Percentiles rank a stretch among this genome's conserved stretches.
Conservation (phyloP, 2,797 vertebrate species). For the Craterocephalus amniculus region DNA sequence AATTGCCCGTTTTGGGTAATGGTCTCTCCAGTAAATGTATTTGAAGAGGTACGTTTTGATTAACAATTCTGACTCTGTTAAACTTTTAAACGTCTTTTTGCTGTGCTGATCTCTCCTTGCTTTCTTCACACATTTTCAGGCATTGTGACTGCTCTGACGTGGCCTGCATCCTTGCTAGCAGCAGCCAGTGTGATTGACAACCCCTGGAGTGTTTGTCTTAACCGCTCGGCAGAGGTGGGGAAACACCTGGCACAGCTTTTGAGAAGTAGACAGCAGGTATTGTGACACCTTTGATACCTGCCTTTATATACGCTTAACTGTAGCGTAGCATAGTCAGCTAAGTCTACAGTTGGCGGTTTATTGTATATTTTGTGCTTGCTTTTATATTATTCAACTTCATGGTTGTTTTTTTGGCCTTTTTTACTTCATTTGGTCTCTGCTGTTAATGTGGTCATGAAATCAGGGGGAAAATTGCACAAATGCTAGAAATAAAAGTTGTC, state of each 20-base stretch:
- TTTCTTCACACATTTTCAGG: slow-evolving; percentile 74
- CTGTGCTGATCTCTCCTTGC: not conserved
- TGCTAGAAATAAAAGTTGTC: not conserved
- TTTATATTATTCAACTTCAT: not conserved
- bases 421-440: not conserved
- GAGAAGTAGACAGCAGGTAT: slow-evolving; percentile 92
- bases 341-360: not conserved
- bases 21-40: not conserved
- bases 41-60: not conserved
- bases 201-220: slow-evolving; percentile 96
- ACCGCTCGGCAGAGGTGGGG: slow-evolving; percentile 93
- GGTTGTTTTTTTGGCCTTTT: not conserved
- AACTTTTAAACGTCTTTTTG: not conserved
- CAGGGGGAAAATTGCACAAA: not conserved
- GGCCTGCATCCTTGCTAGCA: slow-evolving; percentile 91
- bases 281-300: not conserved
- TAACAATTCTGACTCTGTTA: not conserved
- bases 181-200: slow-evolving; percentile 94
- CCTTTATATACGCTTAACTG: not conserved
- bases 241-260: slow-evolving; percentile 95
- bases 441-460: slow-evolving; percentile 1
- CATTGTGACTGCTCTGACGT: slow-evolving; percentile 91
- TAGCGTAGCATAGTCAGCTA: not conserved
- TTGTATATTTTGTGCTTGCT: not conserved
- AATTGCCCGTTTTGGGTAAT: not conserved